Evolutionary conservation across 1,140 invertebrate genomes (phyloP), one percentile per base, ranked within the genome.

Genomic region (Drosophila bocki): DNA sequence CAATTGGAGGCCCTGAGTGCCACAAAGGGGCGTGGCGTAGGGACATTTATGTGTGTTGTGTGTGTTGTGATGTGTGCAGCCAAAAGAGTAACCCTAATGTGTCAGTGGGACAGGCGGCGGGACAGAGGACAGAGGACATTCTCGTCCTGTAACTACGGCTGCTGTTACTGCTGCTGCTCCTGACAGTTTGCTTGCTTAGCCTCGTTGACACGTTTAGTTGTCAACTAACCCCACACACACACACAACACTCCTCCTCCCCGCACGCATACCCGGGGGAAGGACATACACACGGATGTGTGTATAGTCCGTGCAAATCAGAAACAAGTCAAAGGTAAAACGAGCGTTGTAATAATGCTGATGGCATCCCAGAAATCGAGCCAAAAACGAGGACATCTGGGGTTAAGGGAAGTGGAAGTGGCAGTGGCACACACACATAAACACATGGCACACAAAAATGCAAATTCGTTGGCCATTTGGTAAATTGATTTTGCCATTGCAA

Each of bases 191-290:
- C 77, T 78, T 81, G 74, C 74, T 75, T 90, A 74, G 83, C 68
- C 80, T 88, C 86, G 84, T 90, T 87, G 84, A 87, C 84, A 87
- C 83, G 84, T 87, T 87, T 88, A 84, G 85, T 78, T 83, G 80
- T 62, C 64, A 70, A 61, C 68, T 88, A 76, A 80, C 77, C 83
- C 80, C 45, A 53, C 45, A 61, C 35, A 57, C 53, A 53, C 32
- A 41, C 42, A 61, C 29, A 29, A 6, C 26, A 29, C 26, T 29
- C 54, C 35, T 29, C 54, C 35, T 26, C 22, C 50, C 32, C 32
- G n/a, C 17, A 39, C 54, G 48, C 44, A 26, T 39, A 75, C 62
- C 48, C 47, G 37, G 42, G 44, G 22, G 19, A 67, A 67, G 35
- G 45, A 54, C 54, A 44, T 15, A 44, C 32, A 56, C 72, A 61